phyloP scores from a whole-genome alignment of 2,888 invertebrate genomes.

The Lasioglossum marginatum region DNA sequence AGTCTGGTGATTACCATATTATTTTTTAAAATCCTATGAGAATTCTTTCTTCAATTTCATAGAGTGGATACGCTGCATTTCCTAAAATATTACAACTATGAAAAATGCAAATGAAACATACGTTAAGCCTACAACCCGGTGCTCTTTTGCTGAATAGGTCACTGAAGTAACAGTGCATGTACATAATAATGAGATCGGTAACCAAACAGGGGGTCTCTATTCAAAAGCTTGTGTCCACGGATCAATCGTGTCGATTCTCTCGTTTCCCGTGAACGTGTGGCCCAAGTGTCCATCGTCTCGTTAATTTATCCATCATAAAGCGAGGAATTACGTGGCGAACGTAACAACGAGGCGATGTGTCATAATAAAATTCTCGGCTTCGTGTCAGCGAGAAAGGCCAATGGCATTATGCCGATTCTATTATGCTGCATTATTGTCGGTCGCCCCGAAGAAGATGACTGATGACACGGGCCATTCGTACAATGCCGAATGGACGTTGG shows the following conservation, averaged over 20 bases:
- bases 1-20: too few relatives aligned
- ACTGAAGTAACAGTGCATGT: background rate
- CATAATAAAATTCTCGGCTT: conserved; percentile 83
- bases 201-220: conserved; percentile 6
- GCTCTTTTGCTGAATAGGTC: background rate
- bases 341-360: conserved; percentile 79
- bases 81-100: background rate
- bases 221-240: conserved; percentile 7
- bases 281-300: background rate
- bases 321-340: conserved; percentile 64
- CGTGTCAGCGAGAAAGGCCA: conserved; percentile 67
- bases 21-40: too few relatives aligned
- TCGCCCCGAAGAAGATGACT: conserved; percentile 77
- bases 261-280: background rate
- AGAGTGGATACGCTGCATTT: too few relatives aligned
- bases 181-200: background rate
- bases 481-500: conserved; percentile 72
- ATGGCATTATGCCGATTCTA: conserved; percentile 75
- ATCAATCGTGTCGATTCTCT: conserved; percentile 8
- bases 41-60: too few relatives aligned
- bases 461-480: conserved; percentile 76
- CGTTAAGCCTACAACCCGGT: background rate
- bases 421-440: conserved; percentile 79
- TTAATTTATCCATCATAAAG: conserved; percentile 59
- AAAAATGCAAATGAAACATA: background rate